These are phyloP conservation scores for Erynnis tages DNA, from an alignment of 2,888 invertebrate genomes.

Conservation along the genomic window DNA sequence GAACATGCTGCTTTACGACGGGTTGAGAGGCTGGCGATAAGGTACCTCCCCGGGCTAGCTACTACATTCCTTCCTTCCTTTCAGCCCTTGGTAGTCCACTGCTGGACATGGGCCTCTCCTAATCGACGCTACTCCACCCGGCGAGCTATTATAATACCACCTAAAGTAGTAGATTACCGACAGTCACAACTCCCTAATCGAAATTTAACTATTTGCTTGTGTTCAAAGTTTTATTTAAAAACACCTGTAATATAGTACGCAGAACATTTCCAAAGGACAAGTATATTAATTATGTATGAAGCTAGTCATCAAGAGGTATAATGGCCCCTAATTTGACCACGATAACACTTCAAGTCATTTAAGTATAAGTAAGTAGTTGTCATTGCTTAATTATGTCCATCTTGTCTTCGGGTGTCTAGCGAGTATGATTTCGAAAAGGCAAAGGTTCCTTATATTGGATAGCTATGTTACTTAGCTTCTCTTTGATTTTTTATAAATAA, in stretches of 20 bases:
- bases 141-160: no score
- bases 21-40: no score
- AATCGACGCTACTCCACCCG: no score
- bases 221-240: neutral
- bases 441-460: slow-evolving; percentile 15
- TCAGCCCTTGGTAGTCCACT: no score
- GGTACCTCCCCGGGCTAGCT: no score
- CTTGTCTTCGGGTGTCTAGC: slow-evolving; percentile 8
- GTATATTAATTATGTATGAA: slow-evolving; percentile 19
- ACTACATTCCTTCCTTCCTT: no score
- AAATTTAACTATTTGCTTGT: no score
- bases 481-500: neutral
- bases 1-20: no score
- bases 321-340: slow-evolving; percentile 20
- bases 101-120: no score
- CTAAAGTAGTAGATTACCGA: no score
- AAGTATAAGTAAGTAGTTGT: slow-evolving; percentile 20
- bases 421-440: slow-evolving; percentile 29
- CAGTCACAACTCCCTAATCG: no score
- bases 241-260: neutral
- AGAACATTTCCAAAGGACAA: slow-evolving; percentile 8
- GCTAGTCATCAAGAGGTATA: slow-evolving; percentile 18
- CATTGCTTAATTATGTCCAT: slow-evolving; percentile 20
- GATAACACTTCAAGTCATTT: slow-evolving; percentile 21
- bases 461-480: neutral